These are phyloP conservation scores for Phortica variegata DNA, from an alignment of 1,140 invertebrate genomes.

Conservation along the genomic window DNA sequence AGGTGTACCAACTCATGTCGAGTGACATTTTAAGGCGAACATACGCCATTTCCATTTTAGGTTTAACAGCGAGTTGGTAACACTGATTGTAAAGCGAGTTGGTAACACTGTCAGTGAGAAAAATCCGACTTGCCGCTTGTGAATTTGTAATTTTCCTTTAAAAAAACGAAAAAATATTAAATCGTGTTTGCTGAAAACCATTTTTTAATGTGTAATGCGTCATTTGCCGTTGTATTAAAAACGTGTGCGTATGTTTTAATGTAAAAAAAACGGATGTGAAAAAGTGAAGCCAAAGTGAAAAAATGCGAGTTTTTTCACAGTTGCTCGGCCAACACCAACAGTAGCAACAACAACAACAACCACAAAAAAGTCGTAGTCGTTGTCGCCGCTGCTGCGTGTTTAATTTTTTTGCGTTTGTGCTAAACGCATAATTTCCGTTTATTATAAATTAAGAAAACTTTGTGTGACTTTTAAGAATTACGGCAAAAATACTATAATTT, in stretches of 20 bases:
- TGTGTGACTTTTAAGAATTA: too few relatives aligned
- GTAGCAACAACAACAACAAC: too few relatives aligned
- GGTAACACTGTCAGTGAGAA: conserved; percentile 43
- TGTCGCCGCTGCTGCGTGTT: conserved; percentile 22
- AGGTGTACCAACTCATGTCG: too few relatives aligned
- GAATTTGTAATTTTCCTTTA: conserved; percentile 40
- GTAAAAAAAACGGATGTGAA: conserved; percentile 18
- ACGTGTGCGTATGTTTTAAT: conserved; percentile 23
- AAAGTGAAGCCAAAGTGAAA: conserved; percentile 32
- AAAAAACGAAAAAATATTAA: too few relatives aligned
- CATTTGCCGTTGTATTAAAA: conserved; percentile 32
- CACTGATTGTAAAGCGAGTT: too few relatives aligned
- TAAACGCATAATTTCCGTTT: background rate
- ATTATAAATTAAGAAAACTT: background rate
- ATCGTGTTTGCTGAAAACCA: too few relatives aligned
- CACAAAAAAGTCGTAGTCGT: conserved; percentile 9
- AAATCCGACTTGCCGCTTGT: conserved; percentile 39
- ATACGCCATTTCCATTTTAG: too few relatives aligned
- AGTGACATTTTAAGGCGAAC: too few relatives aligned
- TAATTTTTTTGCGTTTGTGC: conserved; percentile 19
- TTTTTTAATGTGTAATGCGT: conserved; percentile 28
- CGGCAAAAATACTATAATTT: too few relatives aligned
- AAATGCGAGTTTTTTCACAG: conserved; percentile 37
- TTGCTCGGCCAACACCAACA: conserved; percentile 25
- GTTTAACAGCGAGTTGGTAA: too few relatives aligned